Evolutionary conservation across 2,888 invertebrate species (phyloP).

Genomic region (Phyto melanocephala): DNA sequence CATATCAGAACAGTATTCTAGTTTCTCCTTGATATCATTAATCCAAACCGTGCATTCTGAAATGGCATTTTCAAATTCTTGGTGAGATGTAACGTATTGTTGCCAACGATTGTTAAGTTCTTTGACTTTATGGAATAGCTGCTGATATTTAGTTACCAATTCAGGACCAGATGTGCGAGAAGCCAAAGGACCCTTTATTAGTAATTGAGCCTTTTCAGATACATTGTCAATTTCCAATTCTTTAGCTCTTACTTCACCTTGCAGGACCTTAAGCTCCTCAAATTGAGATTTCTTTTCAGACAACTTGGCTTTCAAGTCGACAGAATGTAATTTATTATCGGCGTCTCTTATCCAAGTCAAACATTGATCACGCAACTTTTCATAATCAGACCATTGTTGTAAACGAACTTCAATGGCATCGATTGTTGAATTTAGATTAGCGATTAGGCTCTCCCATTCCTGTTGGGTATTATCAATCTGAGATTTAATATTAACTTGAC

Average conservation of each 20-base stretch:
- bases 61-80: slow-evolving; percentile 90
- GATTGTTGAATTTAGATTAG: slow-evolving; percentile 87
- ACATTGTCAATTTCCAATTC: slow-evolving; percentile 95
- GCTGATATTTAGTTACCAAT: slow-evolving; percentile 94
- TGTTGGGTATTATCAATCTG: slow-evolving; percentile 93
- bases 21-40: slow-evolving; percentile 87
- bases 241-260: slow-evolving; percentile 93
- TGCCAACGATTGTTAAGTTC: slow-evolving; percentile 95
- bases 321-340: slow-evolving; percentile 91
- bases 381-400: slow-evolving; percentile 95
- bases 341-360: slow-evolving; percentile 92
- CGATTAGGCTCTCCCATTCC: slow-evolving; percentile 91
- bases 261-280: slow-evolving; percentile 87
- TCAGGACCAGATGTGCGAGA: slow-evolving; percentile 91
- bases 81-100: slow-evolving; percentile 91
- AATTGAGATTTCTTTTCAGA: slow-evolving; percentile 91
- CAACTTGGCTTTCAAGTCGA: slow-evolving; percentile 90
- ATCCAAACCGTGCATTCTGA: slow-evolving; percentile 91
- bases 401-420: slow-evolving; percentile 89
- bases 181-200: slow-evolving; percentile 86
- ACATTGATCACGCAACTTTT: slow-evolving; percentile 90
- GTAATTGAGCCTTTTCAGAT: slow-evolving; percentile 92
- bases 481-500: slow-evolving; percentile 90
- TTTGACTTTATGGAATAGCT: slow-evolving; percentile 92
- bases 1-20: slow-evolving; percentile 92